Evolutionary conservation across 2,888 invertebrate species (phyloP).

Genomic region (Altica lythri): DNA sequence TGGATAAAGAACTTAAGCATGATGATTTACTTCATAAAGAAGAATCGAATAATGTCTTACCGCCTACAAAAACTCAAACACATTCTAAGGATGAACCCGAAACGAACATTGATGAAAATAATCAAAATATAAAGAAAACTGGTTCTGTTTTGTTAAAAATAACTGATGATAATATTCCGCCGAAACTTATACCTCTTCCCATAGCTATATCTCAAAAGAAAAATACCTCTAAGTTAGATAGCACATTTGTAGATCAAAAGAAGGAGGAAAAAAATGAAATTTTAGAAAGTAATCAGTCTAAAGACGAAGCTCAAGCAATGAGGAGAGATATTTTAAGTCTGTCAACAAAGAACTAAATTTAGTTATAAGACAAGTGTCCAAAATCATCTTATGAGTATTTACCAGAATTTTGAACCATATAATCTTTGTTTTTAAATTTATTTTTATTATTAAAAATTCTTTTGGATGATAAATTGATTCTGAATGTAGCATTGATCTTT

Average conservation of each 20-base stretch:
- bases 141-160: conserved; percentile 7
- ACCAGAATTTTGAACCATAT: background rate
- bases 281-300: conserved; percentile 3
- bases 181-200: conserved; percentile 27
- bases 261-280: conserved; percentile 15
- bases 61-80: no score
- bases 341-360: conserved; percentile 12
- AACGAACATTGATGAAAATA: no score
- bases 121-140: conserved; percentile 2
- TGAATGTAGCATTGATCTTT: no score
- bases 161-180: conserved; percentile 14
- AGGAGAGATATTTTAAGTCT: conserved; percentile 33
- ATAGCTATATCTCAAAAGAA: conserved; percentile 16
- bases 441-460: no score
- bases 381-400: no score
- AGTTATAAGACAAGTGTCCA: background rate
- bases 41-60: no score
- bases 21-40: background rate
- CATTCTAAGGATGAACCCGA: no score
- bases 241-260: background rate
- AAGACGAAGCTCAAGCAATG: conserved; percentile 26
- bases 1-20: conserved; percentile 10
- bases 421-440: no score
- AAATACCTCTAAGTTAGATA: conserved; percentile 4
- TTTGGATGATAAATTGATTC: no score